Percentiles rank a stretch among this genome's conserved stretches.
Conservation (phyloP, 2,888 invertebrate species). For the Lochmaea crataegi region DNA sequence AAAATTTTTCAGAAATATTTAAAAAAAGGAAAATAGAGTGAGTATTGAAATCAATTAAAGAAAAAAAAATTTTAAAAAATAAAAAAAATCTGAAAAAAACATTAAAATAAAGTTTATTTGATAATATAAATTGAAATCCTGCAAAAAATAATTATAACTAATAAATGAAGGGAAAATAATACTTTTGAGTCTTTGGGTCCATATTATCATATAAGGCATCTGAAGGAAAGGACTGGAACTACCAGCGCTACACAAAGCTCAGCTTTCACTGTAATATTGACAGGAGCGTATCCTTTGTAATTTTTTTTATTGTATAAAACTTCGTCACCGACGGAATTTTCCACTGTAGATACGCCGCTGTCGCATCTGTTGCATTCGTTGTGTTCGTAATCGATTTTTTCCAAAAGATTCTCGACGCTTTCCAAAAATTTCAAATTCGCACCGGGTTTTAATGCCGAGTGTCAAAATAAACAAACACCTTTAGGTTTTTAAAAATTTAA, state of each 20-base stretch:
- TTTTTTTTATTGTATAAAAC: conserved; percentile 64
- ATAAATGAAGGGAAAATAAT: no score
- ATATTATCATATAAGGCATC: conserved; percentile 64
- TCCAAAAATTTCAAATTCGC: conserved; percentile 51
- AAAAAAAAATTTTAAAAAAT: no score
- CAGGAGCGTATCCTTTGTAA: conserved; percentile 65
- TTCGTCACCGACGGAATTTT: conserved; percentile 63
- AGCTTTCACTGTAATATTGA: conserved; percentile 63
- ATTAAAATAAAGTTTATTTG: no score
- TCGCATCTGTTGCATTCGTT: conserved; percentile 70
- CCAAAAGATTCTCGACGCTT: conserved; percentile 64
- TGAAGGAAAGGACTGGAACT: conserved; percentile 67
- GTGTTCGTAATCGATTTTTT: conserved; percentile 67
- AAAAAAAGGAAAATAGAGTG: no score
- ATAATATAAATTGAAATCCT: no score
- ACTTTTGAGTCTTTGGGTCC: conserved; percentile 68
- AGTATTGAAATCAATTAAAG: no score
- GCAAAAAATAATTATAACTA: no score
- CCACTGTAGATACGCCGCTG: conserved; percentile 66
- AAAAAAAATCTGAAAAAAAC: no score
- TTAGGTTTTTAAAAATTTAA: no score
- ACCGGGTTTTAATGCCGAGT: no score
- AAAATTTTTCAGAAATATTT: no score
- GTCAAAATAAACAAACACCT: not conserved
- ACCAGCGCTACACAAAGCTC: conserved; percentile 60